Base-by-base conservation (phyloP, 2,888 invertebrate species). In the Drosophila phalerata region DNA sequence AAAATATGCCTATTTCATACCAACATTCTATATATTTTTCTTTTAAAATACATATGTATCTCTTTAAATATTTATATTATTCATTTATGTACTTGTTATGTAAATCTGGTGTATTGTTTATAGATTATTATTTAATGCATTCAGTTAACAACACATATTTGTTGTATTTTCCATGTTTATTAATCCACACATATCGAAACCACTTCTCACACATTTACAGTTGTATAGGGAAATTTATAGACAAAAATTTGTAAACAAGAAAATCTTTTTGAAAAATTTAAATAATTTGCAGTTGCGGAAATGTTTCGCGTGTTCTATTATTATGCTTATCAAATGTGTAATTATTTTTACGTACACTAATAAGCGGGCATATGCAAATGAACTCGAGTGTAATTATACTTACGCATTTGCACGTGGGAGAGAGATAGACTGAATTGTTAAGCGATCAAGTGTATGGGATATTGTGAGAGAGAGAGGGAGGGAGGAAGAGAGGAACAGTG, bases 211-310 rank as follows among this genome's bases (percentile, higher is more conserved):
- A 32, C 19, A 6, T 43, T 32, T 22, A 3, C 13, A 48, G 28
- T 55, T 61, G 40, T 5, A 8, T 0, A 2, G 37, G 19, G 0
- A n/a, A 58, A 74, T 28, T 66, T 67, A 77, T 66, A 22, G 4
- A 52, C 43, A 17, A 17, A 9, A 58, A 64, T 38, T 53, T 66
- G 53, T 66, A 57, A 51, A 70, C 60, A 72, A 57, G 13, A 47
- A 53, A 53, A 64, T 60, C 49, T 61, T 51, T 55, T 47, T 4
- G 30, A 51, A 63, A 53, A 19, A 40, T 32, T 32, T 4, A 34
- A 65, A 53, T 45, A 48, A 22, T 45, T 51, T 70, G 10, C 17
- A 43, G 34, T 55, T 65, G 52, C 61, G 84, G 73, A 73, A 83
- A 80, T 70, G 47, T 69, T 69, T 64, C 68, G 32, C 37, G 37